Percentiles rank a stretch among this genome's conserved stretches.
Evolutionary conservation across 2,113 vertebrate species (phyloP).

Genomic region (Macheiramphus alcinus): DNA sequence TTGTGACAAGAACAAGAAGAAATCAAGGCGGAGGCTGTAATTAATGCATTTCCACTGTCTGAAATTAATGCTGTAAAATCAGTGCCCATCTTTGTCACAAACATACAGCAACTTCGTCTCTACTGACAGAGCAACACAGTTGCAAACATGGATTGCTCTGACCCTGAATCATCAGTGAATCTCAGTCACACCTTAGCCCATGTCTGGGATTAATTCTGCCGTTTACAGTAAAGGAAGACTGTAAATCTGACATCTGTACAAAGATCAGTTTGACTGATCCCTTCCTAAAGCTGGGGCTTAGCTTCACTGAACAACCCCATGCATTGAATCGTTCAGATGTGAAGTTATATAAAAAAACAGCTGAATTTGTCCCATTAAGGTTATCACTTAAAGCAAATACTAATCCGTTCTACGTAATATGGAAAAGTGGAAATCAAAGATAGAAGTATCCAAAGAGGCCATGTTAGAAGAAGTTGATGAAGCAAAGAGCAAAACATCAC

Average conservation of each 20-base stretch:
- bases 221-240: not conserved
- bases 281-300: not conserved
- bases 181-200: not conserved
- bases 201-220: not conserved
- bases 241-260: not conserved
- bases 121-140: not conserved
- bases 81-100: not conserved
- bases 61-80: not conserved
- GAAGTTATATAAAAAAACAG: not conserved
- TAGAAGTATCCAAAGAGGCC: not conserved
- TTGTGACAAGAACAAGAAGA: constrained; percentile 39
- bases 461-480: not conserved
- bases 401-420: not conserved
- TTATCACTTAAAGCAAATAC: not conserved
- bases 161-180: not conserved
- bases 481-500: not conserved
- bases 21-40: constrained; percentile 15
- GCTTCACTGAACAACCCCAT: not conserved
- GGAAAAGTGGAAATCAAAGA: not conserved
- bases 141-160: not conserved
- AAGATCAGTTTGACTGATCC: not conserved
- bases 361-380: not conserved
- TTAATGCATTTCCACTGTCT: not conserved
- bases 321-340: not conserved
- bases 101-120: not conserved